Percentiles rank a stretch among this genome's conserved stretches.
phyloP scores from a whole-genome alignment of 2,888 invertebrate species.

The Boloria selene region DNA sequence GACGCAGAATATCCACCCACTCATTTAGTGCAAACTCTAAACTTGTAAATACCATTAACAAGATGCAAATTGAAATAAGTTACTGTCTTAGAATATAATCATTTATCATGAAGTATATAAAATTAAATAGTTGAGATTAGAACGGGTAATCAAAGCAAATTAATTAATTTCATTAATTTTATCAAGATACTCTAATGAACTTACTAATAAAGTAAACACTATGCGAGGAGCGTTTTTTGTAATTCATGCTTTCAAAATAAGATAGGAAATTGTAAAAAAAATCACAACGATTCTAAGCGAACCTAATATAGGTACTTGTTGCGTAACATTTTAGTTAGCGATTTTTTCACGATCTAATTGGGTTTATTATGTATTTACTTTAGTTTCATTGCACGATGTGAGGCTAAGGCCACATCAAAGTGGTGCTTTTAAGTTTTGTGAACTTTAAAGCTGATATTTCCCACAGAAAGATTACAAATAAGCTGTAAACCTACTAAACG shows the following conservation, averaged over 20 bases:
- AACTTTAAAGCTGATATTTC: conserved; percentile 13
- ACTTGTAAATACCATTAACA: conserved; percentile 36
- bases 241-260: conserved; percentile 26
- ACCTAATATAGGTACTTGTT: too few relatives aligned
- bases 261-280: not conserved
- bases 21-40: conserved; percentile 36
- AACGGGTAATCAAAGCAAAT: too few relatives aligned
- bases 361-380: not conserved
- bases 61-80: conserved; percentile 26
- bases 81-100: conserved; percentile 10
- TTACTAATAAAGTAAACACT: conserved; percentile 34
- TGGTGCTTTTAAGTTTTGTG: conserved; percentile 8
- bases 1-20: conserved; percentile 16
- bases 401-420: conserved; percentile 2
- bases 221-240: conserved; percentile 25
- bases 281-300: not conserved
- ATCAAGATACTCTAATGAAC: conserved; percentile 25
- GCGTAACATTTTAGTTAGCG: too few relatives aligned
- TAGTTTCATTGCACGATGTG: not conserved
- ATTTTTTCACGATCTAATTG: not conserved
- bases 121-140: too few relatives aligned
- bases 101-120: too few relatives aligned
- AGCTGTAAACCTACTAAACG: conserved; percentile 36
- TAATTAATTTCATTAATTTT: too few relatives aligned
- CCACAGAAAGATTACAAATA: conserved; percentile 24